Conservation (phyloP, 2,888 invertebrate species). For the Branchellion lobata region DNA sequence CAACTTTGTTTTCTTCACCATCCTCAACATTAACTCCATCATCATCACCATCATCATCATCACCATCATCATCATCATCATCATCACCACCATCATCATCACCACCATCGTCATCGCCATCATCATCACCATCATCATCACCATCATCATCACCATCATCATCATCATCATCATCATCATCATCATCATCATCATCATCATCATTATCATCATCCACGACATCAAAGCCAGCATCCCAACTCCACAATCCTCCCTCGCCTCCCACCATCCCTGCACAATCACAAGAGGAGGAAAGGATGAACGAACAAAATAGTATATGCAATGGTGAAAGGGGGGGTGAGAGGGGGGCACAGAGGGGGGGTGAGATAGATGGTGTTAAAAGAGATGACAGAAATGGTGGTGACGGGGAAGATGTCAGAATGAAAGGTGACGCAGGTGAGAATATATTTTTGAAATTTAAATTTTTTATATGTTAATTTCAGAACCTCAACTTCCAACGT, state of each 20-base stretch:
- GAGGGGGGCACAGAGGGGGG: no score
- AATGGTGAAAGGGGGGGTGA: not conserved
- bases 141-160: slow-evolving; percentile 37
- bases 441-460: no score
- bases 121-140: slow-evolving; percentile 35
- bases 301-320: no score
- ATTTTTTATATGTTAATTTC: no score
- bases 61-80: not conserved
- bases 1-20: not conserved
- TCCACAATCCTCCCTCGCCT: not conserved
- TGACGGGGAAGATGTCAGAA: no score
- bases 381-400: no score
- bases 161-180: slow-evolving; percentile 40
- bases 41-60: not conserved
- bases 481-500: no score
- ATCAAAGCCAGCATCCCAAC: slow-evolving; percentile 11
- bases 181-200: slow-evolving; percentile 40
- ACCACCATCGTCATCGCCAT: slow-evolving; percentile 25
- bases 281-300: not conserved
- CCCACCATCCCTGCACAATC: not conserved
- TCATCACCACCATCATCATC: slow-evolving; percentile 33
- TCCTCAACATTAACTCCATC: not conserved
- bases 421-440: no score
- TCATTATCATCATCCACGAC: slow-evolving; percentile 25
- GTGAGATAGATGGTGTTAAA: no score